phyloP scores from a whole-genome alignment of 2,888 invertebrate species.

The Acleris literana region DNA sequence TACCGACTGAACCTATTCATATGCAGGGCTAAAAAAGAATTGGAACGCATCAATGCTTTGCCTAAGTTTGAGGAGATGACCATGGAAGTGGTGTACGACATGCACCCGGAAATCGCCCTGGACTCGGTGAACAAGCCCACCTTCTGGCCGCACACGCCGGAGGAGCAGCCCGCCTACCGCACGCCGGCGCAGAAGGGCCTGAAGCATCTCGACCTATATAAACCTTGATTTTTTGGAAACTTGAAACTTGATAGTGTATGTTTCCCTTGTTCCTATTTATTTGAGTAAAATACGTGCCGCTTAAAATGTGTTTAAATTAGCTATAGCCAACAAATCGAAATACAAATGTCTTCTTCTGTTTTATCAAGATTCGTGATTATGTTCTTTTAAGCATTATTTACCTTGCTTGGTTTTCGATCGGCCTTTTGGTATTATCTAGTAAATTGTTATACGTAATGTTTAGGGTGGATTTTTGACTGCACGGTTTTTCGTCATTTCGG shows the following conservation, averaged over 20 bases:
- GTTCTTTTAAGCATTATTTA: too few relatives aligned
- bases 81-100: conserved; percentile 63
- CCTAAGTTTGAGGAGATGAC: conserved; percentile 69
- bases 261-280: too few relatives aligned
- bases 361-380: too few relatives aligned
- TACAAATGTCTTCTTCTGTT: too few relatives aligned
- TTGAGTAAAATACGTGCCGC: too few relatives aligned
- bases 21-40: conserved; percentile 57
- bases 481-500: too few relatives aligned
- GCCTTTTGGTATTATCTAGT: too few relatives aligned
- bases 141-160: conserved; percentile 71
- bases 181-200: conserved; percentile 46
- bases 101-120: conserved; percentile 56
- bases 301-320: too few relatives aligned
- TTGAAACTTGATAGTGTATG: background rate
- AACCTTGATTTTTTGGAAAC: background rate
- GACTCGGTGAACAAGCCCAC: conserved; percentile 64
- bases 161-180: conserved; percentile 64
- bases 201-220: conserved; percentile 32
- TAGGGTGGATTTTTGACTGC: too few relatives aligned
- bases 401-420: too few relatives aligned
- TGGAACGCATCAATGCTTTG: conserved; percentile 57
- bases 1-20: conserved; percentile 16
- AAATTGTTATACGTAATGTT: too few relatives aligned
- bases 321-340: too few relatives aligned